Percentiles rank a stretch among this genome's conserved stretches.
phyloP scores from a whole-genome alignment of 1,140 invertebrate species.

The Dinothrombium tinctorium region DNA sequence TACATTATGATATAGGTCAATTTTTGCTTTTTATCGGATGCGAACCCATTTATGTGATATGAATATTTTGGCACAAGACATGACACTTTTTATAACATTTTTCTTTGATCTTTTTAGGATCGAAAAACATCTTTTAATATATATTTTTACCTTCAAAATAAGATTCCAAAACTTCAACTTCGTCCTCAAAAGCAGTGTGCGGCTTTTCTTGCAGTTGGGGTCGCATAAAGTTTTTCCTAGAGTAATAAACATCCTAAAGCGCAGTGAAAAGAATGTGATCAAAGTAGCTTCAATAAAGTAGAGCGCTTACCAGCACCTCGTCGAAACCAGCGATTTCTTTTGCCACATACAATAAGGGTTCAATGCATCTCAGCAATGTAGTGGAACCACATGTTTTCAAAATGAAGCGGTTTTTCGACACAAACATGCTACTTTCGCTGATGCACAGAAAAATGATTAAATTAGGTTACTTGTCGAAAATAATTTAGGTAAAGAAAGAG shows the following conservation, averaged over 20 bases:
- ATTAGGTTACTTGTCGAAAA: too few species aligned
- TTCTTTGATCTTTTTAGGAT: too few species aligned
- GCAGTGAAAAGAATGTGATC: constrained; percentile 53
- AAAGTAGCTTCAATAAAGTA: constrained; percentile 60
- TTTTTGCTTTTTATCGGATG: too few species aligned
- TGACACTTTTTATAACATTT: too few species aligned
- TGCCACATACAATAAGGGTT: constrained; percentile 56
- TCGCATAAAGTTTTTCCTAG: constrained; percentile 78
- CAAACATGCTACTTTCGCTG: constrained; percentile 97
- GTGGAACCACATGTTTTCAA: constrained; percentile 97
- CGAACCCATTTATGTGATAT: too few species aligned
- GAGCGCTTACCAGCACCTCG: constrained; percentile 42
- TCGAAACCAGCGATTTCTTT: constrained; percentile 60
- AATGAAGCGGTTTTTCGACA: constrained; percentile 74
- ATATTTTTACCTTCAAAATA: constrained; percentile 66
- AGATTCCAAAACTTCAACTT: constrained; percentile 59
- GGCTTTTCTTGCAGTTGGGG: constrained; percentile 67
- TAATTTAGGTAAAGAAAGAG: too few species aligned
- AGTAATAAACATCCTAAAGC: constrained; percentile 69
- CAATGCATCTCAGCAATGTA: constrained; percentile 73
- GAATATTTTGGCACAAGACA: too few species aligned
- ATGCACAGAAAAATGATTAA: too few species aligned
- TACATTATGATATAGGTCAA: too few species aligned
- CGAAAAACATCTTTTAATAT: too few species aligned
- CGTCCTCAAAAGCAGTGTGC: constrained; percentile 66